Conservation (phyloP, 2,797 vertebrate genomes). For the Coregonus suidteri region DNA sequence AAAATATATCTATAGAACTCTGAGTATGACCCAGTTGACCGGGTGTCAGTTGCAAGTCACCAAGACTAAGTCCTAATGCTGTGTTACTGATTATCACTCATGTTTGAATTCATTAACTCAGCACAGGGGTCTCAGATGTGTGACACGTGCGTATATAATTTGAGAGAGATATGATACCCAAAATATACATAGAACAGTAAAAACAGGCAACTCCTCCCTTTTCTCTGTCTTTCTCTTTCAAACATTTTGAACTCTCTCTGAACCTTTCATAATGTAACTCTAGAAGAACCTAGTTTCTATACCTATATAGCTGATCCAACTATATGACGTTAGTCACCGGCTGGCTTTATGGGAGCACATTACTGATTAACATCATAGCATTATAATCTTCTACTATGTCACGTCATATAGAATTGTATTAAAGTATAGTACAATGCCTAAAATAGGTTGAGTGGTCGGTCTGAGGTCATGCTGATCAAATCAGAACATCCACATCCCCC, state of each 20-base stretch:
- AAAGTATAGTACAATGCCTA: neutral
- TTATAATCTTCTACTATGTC: neutral
- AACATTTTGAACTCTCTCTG: neutral
- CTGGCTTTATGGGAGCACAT: neutral
- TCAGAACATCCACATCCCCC: neutral
- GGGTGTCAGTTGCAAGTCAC: neutral
- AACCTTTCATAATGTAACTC: neutral
- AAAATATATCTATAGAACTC: neutral
- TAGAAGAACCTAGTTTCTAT: neutral
- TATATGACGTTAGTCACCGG: neutral
- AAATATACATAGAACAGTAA: neutral
- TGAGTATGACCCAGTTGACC: neutral
- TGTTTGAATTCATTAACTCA: neutral
- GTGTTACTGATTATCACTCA: neutral
- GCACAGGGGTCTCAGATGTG: neutral
- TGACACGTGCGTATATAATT: no score
- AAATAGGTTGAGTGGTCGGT: neutral
- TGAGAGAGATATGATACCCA: no score
- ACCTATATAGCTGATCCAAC: neutral
- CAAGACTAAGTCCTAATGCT: neutral
- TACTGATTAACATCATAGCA: neutral
- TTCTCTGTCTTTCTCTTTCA: neutral
- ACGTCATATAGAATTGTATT: neutral
- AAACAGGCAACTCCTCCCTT: neutral
- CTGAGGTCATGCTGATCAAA: neutral